Base-by-base conservation (phyloP, 1,140 invertebrate species). In the Hylaeus anthracinus region DNA sequence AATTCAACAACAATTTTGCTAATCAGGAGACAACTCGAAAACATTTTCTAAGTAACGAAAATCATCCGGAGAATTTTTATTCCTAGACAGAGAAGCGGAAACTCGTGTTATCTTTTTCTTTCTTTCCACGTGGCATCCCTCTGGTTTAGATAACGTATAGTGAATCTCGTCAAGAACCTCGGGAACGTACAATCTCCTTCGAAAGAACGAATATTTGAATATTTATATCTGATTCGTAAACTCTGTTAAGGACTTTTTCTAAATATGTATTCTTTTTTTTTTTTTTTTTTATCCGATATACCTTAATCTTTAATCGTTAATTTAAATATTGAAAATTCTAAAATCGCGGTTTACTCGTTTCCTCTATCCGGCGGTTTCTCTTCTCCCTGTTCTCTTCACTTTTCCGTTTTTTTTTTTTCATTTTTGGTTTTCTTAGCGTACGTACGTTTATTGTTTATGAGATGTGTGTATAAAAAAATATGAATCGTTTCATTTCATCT, bases 401-500 rank as follows among this genome's bases (percentile, higher is more conserved):
- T 60, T 15, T 45, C 69, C 10, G 6, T 53, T 71, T 71, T 48
- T 51, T 66, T 72, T 26, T 70, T 70, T 37, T 14, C 55, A 76
- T 79, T 60, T 77, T 82, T 63, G 71, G 63, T 86, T 79, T 72
- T 75, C 76, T 88, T 87, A 86, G 85, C 78, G 76, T 88, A 86
- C 61, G 86, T 88, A 84, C 74, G 84, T 86, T 90, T 91, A 90
- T 90, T 87, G 83, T 90, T 90, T 89, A 89, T 83, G 88, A 90
- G 86, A 89, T 90, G 86, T 86, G 88, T 90, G 84, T 91, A 90
- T 92, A 91, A 91, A 92, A 91, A 92, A 91, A 91, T 91, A 92
- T 91, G 82, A 90, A 90, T 91, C 87, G 89, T 91, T 88, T 91
- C 83, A 88, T 90, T 91, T 89, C 75, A 76, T 91, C 87, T 89